Conservation (phyloP, 2,797 vertebrate species). For the Orientallactaga sibirica region DNA sequence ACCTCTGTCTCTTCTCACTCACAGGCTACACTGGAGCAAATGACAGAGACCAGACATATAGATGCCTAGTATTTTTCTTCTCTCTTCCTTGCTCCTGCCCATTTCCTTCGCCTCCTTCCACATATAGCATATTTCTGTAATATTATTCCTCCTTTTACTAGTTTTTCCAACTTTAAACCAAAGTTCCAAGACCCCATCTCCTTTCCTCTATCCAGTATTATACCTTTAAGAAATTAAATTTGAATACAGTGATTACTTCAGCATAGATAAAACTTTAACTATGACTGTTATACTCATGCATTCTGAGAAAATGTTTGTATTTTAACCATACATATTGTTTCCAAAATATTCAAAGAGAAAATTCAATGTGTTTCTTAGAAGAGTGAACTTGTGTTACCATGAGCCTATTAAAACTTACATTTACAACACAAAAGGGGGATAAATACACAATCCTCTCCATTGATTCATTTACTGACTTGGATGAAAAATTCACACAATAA, state of each 20-base stretch:
- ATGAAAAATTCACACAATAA: conserved; percentile 42
- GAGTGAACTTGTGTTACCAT: conserved; percentile 16
- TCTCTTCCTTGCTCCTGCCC: neutral
- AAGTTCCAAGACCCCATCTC: neutral
- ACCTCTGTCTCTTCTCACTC: neutral
- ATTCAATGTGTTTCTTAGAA: conserved; percentile 16
- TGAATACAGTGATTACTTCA: conserved; percentile 18
- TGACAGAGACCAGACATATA: neutral
- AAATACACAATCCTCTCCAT: neutral
- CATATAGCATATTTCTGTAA: neutral
- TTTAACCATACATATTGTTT: conserved; percentile 34
- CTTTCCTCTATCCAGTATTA: neutral
- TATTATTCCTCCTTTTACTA: neutral
- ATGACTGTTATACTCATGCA: neutral
- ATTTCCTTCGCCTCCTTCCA: neutral
- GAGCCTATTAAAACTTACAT: conserved; percentile 5
- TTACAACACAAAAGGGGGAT: conserved; percentile 46
- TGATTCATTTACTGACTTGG: conserved; percentile 22
- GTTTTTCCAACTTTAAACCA: neutral
- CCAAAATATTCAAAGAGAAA: conserved; percentile 37
- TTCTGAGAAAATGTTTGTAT: conserved; percentile 26
- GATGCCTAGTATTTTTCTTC: neutral
- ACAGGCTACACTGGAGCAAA: neutral
- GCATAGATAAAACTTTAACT: conserved; percentile 12
- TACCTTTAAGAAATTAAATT: conserved; percentile 19